phyloP scores from a whole-genome alignment of 2,888 invertebrate genomes.

The Dilophus febrilis region DNA sequence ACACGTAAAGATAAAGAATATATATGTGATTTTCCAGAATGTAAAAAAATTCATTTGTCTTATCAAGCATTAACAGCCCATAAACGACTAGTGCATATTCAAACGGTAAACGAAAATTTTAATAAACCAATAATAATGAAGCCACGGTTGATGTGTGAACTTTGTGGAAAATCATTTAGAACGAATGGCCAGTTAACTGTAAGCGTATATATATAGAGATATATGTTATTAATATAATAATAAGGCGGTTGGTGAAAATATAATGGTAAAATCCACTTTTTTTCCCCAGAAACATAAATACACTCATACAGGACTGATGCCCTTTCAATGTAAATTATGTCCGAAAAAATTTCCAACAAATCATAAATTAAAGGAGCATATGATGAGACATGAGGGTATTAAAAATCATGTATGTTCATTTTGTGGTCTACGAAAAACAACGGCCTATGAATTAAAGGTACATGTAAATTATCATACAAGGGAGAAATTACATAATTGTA shows the following conservation, averaged over 20 bases:
- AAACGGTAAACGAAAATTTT: too few species aligned
- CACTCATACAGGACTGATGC: neutral
- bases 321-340: neutral
- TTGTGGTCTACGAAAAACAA: slow-evolving; percentile 4
- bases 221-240: too few species aligned
- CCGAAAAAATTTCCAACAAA: slow-evolving; percentile 2
- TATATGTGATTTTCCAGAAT: neutral
- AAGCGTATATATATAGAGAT: too few species aligned
- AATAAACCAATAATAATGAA: neutral
- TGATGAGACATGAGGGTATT: slow-evolving; percentile 5
- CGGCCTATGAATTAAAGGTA: neutral
- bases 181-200: neutral
- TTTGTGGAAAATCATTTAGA: slow-evolving; percentile 1
- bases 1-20: neutral
- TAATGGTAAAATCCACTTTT: too few species aligned
- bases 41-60: neutral
- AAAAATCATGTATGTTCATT: slow-evolving; percentile 7
- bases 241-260: too few species aligned
- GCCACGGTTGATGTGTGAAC: neutral
- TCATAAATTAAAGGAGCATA: slow-evolving; percentile 7
- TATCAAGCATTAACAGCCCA: neutral
- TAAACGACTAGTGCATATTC: neutral
- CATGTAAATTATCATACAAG: slow-evolving; percentile 3
- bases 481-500: neutral
- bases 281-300: neutral